These are phyloP conservation scores for Phragmatobia fuliginosa DNA, from an alignment of 2,888 invertebrate species.

Conservation along the genomic window DNA sequence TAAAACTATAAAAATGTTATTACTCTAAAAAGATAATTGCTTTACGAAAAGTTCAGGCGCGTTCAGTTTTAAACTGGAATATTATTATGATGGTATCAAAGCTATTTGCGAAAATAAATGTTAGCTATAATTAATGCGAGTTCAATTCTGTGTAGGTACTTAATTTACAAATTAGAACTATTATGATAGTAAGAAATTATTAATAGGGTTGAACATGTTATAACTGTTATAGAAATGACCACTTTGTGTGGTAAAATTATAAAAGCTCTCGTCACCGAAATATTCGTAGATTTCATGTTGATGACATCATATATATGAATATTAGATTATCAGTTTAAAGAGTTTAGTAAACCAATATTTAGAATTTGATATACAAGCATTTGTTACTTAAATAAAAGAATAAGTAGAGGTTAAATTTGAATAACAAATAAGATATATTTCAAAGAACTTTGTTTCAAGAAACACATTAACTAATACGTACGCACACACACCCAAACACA, in stretches of 20 bases:
- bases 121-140: neutral
- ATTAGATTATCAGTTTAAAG: neutral
- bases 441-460: conserved; percentile 23
- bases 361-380: neutral
- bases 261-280: too few relatives aligned
- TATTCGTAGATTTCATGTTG: neutral
- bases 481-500: too few relatives aligned
- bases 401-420: conserved; percentile 17
- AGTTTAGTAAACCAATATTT: too few relatives aligned
- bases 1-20: conserved; percentile 1
- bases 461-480: too few relatives aligned
- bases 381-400: conserved; percentile 22
- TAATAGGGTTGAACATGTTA: neutral
- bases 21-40: conserved; percentile 52
- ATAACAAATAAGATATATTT: conserved; percentile 30
- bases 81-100: neutral
- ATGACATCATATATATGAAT: too few relatives aligned
- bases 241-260: too few relatives aligned
- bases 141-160: neutral
- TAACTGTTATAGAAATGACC: too few relatives aligned
- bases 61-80: neutral
- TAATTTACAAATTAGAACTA: neutral
- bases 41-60: conserved; percentile 50
- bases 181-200: neutral
- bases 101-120: too few relatives aligned